Evolutionary conservation across 2,113 vertebrate genomes (phyloP).

Genomic region (Microtus richardsoni): DNA sequence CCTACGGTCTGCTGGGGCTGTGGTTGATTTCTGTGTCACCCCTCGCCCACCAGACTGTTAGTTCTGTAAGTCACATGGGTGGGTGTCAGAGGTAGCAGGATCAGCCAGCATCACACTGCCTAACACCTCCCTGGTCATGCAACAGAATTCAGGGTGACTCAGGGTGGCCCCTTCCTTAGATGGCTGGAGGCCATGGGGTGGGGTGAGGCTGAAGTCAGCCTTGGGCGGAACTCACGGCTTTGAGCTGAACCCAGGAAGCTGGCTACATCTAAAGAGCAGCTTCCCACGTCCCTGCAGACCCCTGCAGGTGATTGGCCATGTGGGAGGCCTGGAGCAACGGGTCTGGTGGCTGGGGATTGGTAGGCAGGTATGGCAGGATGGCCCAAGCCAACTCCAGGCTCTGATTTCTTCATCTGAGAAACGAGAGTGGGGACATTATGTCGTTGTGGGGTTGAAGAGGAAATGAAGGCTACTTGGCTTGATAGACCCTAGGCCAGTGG

Average conservation of each 20-base stretch:
- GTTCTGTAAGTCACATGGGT: background rate
- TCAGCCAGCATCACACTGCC: too few species aligned
- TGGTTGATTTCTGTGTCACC: background rate
- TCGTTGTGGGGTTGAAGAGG: background rate
- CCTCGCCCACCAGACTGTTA: background rate
- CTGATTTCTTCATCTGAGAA: constrained; percentile 5
- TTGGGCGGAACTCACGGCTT: background rate
- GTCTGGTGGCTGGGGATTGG: background rate
- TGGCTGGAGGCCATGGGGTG: background rate
- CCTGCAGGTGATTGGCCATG: background rate
- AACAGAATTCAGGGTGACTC: background rate
- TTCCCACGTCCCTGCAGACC: background rate
- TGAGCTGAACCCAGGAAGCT: background rate
- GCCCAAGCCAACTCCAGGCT: background rate
- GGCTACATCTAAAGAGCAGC: background rate
- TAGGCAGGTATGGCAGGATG: rapidly evolving
- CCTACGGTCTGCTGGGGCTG: too few species aligned
- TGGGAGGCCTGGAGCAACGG: background rate
- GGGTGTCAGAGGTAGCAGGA: too few species aligned
- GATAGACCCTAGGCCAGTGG: background rate
- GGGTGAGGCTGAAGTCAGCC: background rate
- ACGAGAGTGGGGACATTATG: background rate
- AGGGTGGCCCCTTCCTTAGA: background rate
- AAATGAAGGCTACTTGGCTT: background rate
- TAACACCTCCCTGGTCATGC: background rate